Evolutionary conservation across 2,797 vertebrate species (phyloP), one percentile per base, ranked within the genome.

Genomic region (Pterois miles): DNA sequence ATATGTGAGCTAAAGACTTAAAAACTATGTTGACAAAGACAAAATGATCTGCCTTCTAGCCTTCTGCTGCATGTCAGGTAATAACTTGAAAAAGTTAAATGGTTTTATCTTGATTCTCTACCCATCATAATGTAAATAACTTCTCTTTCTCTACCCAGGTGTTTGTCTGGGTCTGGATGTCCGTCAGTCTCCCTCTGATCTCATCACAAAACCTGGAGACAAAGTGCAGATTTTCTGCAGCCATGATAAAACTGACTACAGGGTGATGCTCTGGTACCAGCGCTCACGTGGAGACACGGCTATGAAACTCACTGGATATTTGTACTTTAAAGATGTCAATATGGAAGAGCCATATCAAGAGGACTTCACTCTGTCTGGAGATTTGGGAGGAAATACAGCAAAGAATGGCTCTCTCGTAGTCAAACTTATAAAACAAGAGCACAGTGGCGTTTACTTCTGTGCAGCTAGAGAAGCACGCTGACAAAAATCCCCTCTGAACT

Each of bases 401-500:
- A 72, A 79, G 6, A 83, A 68, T 0, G 54, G 20, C 14, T 74
- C 81, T 13, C 76, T 83, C 8, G 16, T 25, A 8, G 0, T 70
- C 29, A 18, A 56, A 6, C 20, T 6, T 56, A 12, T 23, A 5
- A 11, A 18, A 59, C 57, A 12, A 2, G 12, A 74, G 23, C 69
- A 77, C 62, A 22, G 57, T 43, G 78, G 74, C 6, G 65, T 70
- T 20, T 84, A 77, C 16, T 84, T 60, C 65, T 80, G 82, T 65
- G 78, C 78, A 77, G 82, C 74, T 0, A 66, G 36, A 4, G 12
- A 82, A 68, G 46, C 79, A 75, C 78, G 1, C 8, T 64, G 46
- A 52, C 27, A 50, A 18, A 66, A 43, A 62, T 6, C 56, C 25
- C 12, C 16, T n/a, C 25, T 43, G 40, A 29, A 50, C 18, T n/a